These are phyloP conservation scores for Drosophila kohkoa DNA, from an alignment of 1,140 invertebrate genomes.

Conservation along the genomic window DNA sequence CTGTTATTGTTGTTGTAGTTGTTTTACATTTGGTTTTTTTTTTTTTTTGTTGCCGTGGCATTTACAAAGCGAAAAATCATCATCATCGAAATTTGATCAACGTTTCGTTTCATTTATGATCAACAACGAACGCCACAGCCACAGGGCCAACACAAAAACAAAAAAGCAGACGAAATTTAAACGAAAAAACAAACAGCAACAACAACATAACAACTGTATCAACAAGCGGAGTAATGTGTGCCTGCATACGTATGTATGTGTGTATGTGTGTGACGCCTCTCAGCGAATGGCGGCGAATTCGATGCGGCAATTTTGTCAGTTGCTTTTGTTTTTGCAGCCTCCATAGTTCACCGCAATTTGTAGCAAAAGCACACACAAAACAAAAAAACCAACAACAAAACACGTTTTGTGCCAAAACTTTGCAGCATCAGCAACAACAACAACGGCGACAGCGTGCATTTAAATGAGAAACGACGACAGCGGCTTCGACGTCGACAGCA, in stretches of 20 bases:
- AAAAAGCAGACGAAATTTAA: background rate
- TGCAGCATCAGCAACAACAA: constrained; percentile 10
- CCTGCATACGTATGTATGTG: background rate
- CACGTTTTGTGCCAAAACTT: constrained; percentile 27
- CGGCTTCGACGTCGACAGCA: constrained; percentile 1
- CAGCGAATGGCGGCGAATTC: constrained; percentile 31
- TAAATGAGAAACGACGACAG: constrained; percentile 35
- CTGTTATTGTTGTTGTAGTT: constrained; percentile 7
- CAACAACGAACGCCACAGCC: constrained; percentile 22
- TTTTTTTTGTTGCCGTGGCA: constrained; percentile 31
- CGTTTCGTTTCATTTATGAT: constrained; percentile 35
- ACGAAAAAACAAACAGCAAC: background rate
- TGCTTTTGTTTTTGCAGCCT: constrained; percentile 9
- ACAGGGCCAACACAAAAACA: constrained; percentile 16
- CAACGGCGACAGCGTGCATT: constrained; percentile 39
- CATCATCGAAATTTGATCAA: constrained; percentile 47
- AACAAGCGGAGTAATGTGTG: constrained; percentile 24
- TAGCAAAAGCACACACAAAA: constrained; percentile 9
- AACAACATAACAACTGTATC: constrained; percentile 42
- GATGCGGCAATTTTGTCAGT: constrained; percentile 35
- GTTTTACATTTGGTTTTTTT: constrained; percentile 4
- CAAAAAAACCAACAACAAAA: constrained; percentile 26
- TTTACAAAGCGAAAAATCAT: constrained; percentile 28
- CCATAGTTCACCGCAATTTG: constrained; percentile 29
- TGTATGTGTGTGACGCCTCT: background rate